A percentile compares a stretch with the other conserved stretches of the same genome.
Evolutionary conservation across 2,113 vertebrate genomes (phyloP).

Genomic region (Atherinomorus stipes): DNA sequence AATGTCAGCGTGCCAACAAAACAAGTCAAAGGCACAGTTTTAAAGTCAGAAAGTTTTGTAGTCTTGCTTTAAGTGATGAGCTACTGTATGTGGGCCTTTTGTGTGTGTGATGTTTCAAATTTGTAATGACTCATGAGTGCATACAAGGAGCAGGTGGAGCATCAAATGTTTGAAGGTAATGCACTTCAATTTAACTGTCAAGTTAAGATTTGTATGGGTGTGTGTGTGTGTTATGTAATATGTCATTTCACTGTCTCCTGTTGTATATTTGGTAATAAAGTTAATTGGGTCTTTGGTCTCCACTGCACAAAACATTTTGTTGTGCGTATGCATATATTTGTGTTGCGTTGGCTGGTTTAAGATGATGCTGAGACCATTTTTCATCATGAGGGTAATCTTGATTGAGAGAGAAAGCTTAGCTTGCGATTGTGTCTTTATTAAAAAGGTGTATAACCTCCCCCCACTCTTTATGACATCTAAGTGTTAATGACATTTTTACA

Average conservation of each 20-base stretch:
- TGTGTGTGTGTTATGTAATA: constrained; percentile 19
- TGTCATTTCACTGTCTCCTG: constrained; percentile 37
- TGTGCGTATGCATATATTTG: not conserved
- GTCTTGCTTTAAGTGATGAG: not conserved
- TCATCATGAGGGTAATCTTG: constrained; percentile 57
- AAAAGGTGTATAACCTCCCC: not conserved
- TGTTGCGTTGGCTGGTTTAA: constrained; percentile 28
- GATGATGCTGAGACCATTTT: constrained; percentile 43
- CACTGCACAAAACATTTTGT: constrained; percentile 20
- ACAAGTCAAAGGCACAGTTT: too few species aligned
- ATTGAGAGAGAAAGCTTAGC: constrained; percentile 36
- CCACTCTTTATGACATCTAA: not conserved
- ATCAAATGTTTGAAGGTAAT: not conserved
- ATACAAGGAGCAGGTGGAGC: not conserved
- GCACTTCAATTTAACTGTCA: not conserved
- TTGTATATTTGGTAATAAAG: constrained; percentile 57
- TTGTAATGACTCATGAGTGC: not conserved
- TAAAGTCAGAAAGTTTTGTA: too few species aligned
- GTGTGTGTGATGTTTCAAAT: constrained; percentile 3
- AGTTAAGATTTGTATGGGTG: not conserved
- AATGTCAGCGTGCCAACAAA: too few species aligned
- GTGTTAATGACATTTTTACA: not conserved
- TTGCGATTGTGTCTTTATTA: constrained; percentile 47
- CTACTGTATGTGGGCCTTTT: not conserved
- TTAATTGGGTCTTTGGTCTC: constrained; percentile 53